Percentiles rank a stretch among this genome's conserved stretches.
Conservation (phyloP, 2,797 vertebrate genomes). For the Mus spretus region DNA sequence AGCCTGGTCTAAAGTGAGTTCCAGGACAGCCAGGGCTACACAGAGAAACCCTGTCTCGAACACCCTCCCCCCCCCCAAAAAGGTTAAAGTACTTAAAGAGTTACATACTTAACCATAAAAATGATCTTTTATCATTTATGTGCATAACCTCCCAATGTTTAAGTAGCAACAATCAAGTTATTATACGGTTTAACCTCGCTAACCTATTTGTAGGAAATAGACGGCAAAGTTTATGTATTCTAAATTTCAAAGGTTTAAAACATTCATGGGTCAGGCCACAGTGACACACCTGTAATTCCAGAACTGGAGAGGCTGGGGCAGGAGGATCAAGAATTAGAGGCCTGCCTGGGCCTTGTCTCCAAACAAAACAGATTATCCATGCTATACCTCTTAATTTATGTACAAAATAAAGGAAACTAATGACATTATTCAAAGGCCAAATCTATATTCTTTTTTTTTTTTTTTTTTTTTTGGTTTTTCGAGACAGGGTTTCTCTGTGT, state of each 20-base stretch:
- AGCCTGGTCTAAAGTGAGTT: no score
- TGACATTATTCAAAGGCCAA: conserved; percentile 23
- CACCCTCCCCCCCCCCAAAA: no score
- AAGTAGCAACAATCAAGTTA: conserved; percentile 11
- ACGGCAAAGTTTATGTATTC: not conserved
- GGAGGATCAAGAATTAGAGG: not conserved
- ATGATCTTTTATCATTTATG: not conserved
- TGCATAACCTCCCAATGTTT: conserved; percentile 16
- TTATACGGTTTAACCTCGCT: conserved; percentile 51
- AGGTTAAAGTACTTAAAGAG: not conserved
- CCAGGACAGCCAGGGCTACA: no score
- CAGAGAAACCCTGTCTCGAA: no score
- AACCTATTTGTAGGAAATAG: conserved; percentile 25
- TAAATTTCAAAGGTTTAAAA: conserved; percentile 57
- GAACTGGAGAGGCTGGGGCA: not conserved
- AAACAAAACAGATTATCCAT: not conserved
- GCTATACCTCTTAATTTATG: not conserved
- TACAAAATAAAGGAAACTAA: not conserved
- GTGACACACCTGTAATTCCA: not conserved
- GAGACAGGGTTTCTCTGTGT: not conserved
- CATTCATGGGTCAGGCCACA: no score
- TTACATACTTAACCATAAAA: not conserved
- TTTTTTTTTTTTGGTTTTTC: not conserved
- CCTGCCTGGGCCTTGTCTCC: not conserved
- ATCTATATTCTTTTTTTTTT: not conserved